phyloP scores from a whole-genome alignment of 2,797 vertebrate genomes.

The Nyctibius grandis region DNA sequence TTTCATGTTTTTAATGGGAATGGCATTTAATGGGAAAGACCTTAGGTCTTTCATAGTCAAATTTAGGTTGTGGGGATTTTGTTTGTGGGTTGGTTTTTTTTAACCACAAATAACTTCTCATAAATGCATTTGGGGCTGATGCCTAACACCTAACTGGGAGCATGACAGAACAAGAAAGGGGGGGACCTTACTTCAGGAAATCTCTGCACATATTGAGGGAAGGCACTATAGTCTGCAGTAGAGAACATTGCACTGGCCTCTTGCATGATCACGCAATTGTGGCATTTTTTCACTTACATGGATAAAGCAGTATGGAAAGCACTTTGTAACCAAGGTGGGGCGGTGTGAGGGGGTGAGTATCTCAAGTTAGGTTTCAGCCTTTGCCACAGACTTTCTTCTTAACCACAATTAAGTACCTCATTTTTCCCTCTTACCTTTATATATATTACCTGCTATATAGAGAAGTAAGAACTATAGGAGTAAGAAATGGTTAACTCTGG shows the following conservation, averaged over 20 bases:
- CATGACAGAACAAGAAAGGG: neutral
- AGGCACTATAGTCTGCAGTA: neutral
- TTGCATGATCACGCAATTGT: neutral
- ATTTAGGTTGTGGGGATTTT: neutral
- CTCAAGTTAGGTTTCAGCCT: neutral
- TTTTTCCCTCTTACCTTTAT: neutral
- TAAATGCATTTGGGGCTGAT: neutral
- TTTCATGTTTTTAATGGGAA: neutral
- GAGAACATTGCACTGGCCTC: neutral
- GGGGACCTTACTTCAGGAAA: neutral
- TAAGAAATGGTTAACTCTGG: neutral
- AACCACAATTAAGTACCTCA: neutral
- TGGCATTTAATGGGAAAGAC: no score
- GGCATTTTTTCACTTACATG: neutral
- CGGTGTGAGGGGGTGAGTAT: neutral
- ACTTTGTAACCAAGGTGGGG: neutral
- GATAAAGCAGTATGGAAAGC: neutral
- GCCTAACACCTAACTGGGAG: neutral
- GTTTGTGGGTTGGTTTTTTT: neutral
- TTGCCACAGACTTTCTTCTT: neutral
- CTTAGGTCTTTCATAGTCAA: neutral
- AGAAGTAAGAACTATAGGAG: neutral
- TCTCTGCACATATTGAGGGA: neutral
- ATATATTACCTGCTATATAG: neutral
- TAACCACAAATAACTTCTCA: neutral